Evolutionary conservation across 2,797 vertebrate genomes (phyloP).

Genomic region (Petrocephalus schoutedeni): DNA sequence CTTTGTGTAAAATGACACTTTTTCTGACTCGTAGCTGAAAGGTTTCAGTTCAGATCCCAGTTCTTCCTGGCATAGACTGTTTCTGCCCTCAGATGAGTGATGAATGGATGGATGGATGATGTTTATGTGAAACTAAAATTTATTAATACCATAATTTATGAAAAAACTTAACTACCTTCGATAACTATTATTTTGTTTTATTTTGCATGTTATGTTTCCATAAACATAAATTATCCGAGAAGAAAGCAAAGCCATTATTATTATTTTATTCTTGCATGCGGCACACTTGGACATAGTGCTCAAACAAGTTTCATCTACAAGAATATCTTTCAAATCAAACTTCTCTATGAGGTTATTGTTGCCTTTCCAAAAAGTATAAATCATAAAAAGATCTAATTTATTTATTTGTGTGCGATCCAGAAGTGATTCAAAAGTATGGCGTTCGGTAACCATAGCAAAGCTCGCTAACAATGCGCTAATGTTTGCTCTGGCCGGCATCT

Average conservation of each 20-base stretch:
- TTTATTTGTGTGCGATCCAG: background rate
- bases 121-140: background rate
- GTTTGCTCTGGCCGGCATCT: background rate
- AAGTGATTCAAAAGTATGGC: conserved; percentile 17
- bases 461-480: background rate
- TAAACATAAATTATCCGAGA: background rate
- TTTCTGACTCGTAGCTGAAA: background rate
- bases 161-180: background rate
- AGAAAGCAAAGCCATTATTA: background rate
- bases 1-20: background rate
- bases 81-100: background rate
- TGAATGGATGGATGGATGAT: background rate
- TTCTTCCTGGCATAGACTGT: background rate
- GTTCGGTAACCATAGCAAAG: conserved; percentile 22
- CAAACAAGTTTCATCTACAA: background rate
- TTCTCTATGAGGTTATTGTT: background rate
- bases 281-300: background rate
- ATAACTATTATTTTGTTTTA: background rate
- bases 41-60: background rate
- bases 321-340: background rate
- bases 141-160: background rate
- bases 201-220: background rate
- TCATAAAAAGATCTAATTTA: conserved; percentile 1
- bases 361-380: background rate
- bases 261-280: background rate